Conservation (phyloP, 2,113 vertebrate species). For the Osmerus mordax region DNA sequence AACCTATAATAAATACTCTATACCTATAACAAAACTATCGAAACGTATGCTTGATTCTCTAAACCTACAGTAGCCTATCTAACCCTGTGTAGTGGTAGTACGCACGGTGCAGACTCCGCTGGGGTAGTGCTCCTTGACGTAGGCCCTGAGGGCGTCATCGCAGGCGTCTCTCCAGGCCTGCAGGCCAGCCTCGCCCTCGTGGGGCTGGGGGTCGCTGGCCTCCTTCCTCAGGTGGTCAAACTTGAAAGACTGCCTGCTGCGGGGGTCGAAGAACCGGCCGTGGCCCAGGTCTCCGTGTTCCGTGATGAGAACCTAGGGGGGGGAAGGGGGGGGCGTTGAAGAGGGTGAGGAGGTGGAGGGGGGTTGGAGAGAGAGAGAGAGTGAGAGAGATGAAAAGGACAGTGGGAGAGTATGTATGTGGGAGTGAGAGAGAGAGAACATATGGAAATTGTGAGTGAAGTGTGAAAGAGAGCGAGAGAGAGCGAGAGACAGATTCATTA, state of each 20-base stretch:
- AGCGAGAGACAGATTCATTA: neutral
- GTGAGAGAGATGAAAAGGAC: no score
- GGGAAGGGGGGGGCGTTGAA: neutral
- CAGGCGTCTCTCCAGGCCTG: constrained; percentile 86
- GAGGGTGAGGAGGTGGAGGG: no score
- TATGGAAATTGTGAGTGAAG: no score
- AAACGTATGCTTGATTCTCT: neutral
- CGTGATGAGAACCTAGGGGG: constrained; percentile 86
- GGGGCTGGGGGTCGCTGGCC: constrained; percentile 80
- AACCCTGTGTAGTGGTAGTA: constrained; percentile 23
- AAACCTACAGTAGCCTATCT: no score
- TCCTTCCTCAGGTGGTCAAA: constrained; percentile 96
- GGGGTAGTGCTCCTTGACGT: constrained; percentile 92
- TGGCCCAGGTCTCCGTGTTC: constrained; percentile 92
- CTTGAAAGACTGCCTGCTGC: constrained; percentile 92
- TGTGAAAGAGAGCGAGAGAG: neutral
- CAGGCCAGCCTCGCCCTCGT: constrained; percentile 78
- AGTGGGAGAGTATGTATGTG: no score
- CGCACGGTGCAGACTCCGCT: constrained; percentile 91
- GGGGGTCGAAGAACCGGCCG: constrained; percentile 91
- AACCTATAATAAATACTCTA: no score
- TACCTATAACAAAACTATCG: neutral
- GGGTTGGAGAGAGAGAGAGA: no score
- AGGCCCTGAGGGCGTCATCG: constrained; percentile 81
- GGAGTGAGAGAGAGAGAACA: no score